Evolutionary conservation across 1,140 invertebrate species (phyloP), one percentile per base, ranked within the genome.

Genomic region (Theocolax elegans): DNA sequence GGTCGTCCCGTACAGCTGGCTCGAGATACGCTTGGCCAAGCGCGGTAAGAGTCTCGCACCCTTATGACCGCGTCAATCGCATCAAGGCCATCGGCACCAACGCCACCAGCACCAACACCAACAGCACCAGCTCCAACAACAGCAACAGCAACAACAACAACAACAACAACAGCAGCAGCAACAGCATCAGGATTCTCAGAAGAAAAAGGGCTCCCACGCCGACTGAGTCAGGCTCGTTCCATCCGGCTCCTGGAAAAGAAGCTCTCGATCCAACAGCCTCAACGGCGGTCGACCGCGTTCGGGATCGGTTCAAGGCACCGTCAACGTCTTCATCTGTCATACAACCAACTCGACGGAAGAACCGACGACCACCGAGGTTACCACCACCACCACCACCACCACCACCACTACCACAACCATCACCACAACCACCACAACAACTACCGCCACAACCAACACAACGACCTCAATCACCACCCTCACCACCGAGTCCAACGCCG

Each of bases 1-100:
- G 4, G 80, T 86, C 3, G 66, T 81, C 9, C 83, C 86, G 27
- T 86, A 87, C 71, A 76, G 79, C 17, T 86, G 80, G 81, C 79
- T 85, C 19, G 87, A 87, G 63, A 72, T 81, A n/a, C 76, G 79
- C 56, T 64, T 86, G 13, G 75, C 79, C 0, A 80, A 79, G 49
- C 77, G 78, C 8, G 79, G 80, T 3, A 72, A 84, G 64, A 80
- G 75, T 9, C 65, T 83, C 2, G 80, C 76, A 29, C 78, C 81
- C 13, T 84, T 83, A 72, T 84, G 82, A 84, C 81, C 76, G 63
- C 58, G 67, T 63, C 64, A 74, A 12, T 23, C 4, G 4, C 19
- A 21, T 8, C 40, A n/a, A 13, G n/a, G n/a, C n/a, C n/a, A n/a
- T n/a, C 38, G 19, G 21, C 48, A 62, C n/a, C 21, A 29, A n/a